Base-by-base conservation (phyloP, 2,888 invertebrate genomes). In the Deroplatys truncata region DNA sequence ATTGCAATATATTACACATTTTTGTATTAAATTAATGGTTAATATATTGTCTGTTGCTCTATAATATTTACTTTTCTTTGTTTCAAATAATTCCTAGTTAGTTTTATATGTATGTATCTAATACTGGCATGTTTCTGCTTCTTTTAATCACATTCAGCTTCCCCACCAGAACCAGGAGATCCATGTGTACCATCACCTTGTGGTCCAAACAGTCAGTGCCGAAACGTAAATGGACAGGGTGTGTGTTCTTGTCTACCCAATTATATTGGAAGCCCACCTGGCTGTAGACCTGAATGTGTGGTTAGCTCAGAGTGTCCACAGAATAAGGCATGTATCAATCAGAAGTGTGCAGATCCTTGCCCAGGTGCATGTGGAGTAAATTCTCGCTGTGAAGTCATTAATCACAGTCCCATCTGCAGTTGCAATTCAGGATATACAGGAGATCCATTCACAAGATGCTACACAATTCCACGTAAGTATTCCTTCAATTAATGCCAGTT, bases 341-440 rank as follows among this genome's bases (percentile, higher is more conserved):
- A 96, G 91, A 97, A 97, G 93, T 98, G 98, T 92, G 92, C 94
- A 35, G 95, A 97, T 93, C 98, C 98, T 82, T 98, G 98, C 91
- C 95, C 95, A 72, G 96, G 95, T 87, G 95, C 96, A 88, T 98
- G 97, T 92, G 98, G 97, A 88, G 93, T 94, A 92, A 96, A 96
- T 92, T 96, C 97, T 28, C 94, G 95, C 92, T 98, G 98, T 92
- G 95, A 96, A 93, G 96, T 96, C 82, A 95, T 97, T 28, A 96
- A 96, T 91, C 97, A 97, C 92, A 94, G 96, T 91, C 97, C 98
- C 13, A 95, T 96, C 91, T 98, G 98, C 92, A 95, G 94, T 84
- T 97, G 97, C 92, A 93, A 94, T 20, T 93, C 94, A 90, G 96
- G 96, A 88, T 97, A 96, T 92, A 95, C 96, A 28, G 97, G 97